A percentile compares a stretch with the other conserved stretches of the same genome.
Conservation (phyloP, 1,140 invertebrate species). For the Cecropterus lyciades region DNA sequence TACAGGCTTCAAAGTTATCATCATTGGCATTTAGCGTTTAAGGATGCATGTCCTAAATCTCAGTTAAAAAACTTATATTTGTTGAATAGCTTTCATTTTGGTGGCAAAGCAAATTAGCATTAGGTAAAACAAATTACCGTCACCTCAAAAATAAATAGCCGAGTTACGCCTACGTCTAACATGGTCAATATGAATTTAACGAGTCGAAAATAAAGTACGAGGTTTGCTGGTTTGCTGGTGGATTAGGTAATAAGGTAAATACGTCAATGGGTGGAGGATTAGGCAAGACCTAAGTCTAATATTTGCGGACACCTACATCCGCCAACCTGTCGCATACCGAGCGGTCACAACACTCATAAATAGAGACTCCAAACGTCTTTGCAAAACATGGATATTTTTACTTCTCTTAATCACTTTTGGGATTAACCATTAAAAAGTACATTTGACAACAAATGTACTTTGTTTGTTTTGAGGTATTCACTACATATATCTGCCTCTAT, state of each 20-base stretch:
- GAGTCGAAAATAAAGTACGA: slow-evolving; percentile 27
- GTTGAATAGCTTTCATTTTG: not conserved
- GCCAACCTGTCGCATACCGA: slow-evolving; percentile 63
- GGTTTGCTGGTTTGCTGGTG: slow-evolving; percentile 21
- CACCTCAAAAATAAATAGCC: slow-evolving; percentile 15
- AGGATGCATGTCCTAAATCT: not conserved
- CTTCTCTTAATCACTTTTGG: not conserved
- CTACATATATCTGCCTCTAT: no score
- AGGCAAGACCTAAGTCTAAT: slow-evolving; percentile 66
- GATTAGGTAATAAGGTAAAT: slow-evolving; percentile 70
- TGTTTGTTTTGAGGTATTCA: no score
- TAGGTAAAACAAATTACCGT: not conserved
- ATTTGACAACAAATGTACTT: no score
- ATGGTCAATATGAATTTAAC: slow-evolving; percentile 11
- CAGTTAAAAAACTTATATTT: not conserved
- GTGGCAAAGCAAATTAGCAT: slow-evolving; percentile 8
- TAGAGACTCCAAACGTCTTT: slow-evolving; percentile 1
- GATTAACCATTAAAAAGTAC: no score
- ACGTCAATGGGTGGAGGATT: slow-evolving; percentile 59
- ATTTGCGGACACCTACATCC: slow-evolving; percentile 79
- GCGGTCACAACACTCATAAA: slow-evolving; percentile 38
- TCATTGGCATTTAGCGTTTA: not conserved
- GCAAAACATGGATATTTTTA: slow-evolving; percentile 9
- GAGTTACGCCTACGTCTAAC: slow-evolving; percentile 10
- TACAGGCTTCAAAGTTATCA: no score